Evolutionary conservation across 2,888 invertebrate genomes (phyloP).

Genomic region (Drosophila fulvimacula): DNA sequence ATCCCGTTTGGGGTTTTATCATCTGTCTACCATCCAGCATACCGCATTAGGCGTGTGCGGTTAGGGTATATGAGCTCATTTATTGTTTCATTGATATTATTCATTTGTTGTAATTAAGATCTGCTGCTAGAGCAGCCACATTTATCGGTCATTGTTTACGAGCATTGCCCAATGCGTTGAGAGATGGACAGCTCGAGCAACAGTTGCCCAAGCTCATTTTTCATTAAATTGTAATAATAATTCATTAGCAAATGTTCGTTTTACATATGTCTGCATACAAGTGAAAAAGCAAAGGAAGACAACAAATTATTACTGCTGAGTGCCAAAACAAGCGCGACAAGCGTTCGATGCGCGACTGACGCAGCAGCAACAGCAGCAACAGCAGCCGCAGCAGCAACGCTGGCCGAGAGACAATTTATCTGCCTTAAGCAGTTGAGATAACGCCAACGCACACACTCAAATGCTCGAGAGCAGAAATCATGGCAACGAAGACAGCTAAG

Average conservation of each 20-base stretch:
- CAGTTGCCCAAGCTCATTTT: slow-evolving; percentile 64
- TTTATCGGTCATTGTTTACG: slow-evolving; percentile 39
- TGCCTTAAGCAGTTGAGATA: slow-evolving; percentile 38
- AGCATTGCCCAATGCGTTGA: slow-evolving; percentile 49
- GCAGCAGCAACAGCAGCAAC: slow-evolving; percentile 17
- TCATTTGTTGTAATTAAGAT: slow-evolving; percentile 68
- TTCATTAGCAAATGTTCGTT: slow-evolving; percentile 72
- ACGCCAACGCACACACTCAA: slow-evolving; percentile 26
- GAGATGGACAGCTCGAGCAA: slow-evolving; percentile 36
- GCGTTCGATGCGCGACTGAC: slow-evolving; percentile 19
- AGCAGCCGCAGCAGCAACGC: slow-evolving; percentile 19
- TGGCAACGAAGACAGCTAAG: slow-evolving; percentile 40
- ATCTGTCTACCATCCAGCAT: neutral
- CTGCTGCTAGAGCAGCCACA: slow-evolving; percentile 24
- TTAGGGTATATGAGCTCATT: slow-evolving; percentile 41
- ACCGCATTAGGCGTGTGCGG: neutral
- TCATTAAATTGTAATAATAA: slow-evolving; percentile 79
- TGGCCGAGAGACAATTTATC: slow-evolving; percentile 41
- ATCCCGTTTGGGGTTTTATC: slow-evolving; percentile 29
- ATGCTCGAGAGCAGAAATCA: slow-evolving; percentile 26
- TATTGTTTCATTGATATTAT: slow-evolving; percentile 35
- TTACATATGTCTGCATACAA: slow-evolving; percentile 21
- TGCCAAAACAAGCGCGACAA: slow-evolving; percentile 39
- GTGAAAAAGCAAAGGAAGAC: slow-evolving; percentile 9
- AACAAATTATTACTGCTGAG: slow-evolving; percentile 37